Evolutionary conservation across 2,888 invertebrate species (phyloP).

Genomic region (Cheilosia vulpina): DNA sequence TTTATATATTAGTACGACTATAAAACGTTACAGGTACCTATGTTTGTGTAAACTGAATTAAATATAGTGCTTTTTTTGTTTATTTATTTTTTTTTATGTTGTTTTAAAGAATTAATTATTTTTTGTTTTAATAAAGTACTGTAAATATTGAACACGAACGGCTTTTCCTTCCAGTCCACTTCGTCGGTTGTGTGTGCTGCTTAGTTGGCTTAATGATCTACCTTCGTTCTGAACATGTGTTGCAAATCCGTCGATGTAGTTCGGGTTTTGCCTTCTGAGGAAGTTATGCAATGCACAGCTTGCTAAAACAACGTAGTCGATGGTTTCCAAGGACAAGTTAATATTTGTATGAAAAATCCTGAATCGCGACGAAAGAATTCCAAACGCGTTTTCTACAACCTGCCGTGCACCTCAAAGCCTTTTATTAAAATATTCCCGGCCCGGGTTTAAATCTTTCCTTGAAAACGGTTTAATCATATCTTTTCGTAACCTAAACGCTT

Average conservation of each 20-base stretch:
- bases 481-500: slow-evolving; percentile 3
- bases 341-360: slow-evolving; percentile 12
- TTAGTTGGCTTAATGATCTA: not conserved
- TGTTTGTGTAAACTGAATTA: not conserved
- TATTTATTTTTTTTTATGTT: not conserved
- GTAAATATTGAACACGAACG: not conserved
- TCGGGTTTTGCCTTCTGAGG: not conserved
- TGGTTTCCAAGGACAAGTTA: slow-evolving; percentile 2
- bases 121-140: slow-evolving; percentile 6
- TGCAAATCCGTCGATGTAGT: not conserved
- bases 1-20: too few relatives aligned
- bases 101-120: slow-evolving; percentile 5
- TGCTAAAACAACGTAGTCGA: not conserved
- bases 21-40: not conserved
- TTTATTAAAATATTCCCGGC: slow-evolving; percentile 11
- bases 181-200: not conserved
- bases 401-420: slow-evolving; percentile 3
- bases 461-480: slow-evolving; percentile 16
- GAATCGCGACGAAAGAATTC: not conserved
- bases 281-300: not conserved
- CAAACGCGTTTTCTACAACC: slow-evolving; percentile 9
- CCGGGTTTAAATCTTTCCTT: not conserved
- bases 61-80: not conserved
- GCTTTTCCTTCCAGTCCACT: not conserved
- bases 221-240: not conserved